Base-by-base conservation (phyloP, 2,888 invertebrate genomes). In the Homarus gammarus region DNA sequence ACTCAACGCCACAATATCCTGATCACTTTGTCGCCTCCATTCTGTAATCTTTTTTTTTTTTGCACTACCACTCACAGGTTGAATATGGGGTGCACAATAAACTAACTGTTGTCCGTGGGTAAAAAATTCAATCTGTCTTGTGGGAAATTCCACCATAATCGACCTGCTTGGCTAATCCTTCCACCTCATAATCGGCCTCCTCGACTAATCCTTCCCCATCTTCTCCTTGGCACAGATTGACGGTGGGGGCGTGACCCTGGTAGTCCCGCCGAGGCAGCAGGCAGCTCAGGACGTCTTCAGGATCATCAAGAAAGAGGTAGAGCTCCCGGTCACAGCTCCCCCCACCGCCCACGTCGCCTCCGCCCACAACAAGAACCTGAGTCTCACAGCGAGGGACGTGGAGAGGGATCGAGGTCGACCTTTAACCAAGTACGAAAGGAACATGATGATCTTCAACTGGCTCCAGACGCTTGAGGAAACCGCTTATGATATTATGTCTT, bases 401-500 rank as follows among this genome's bases (percentile, higher is more conserved):
- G 97, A 97, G 93, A 94, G 97, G 84, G 97, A 97, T 93, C 95
- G 97, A 0, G 97, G 97, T 0, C 96, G 97, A 90, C 97, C 97
- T 0, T 95, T 97, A 18, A 96, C 97, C n/a, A 97, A 97, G 93
- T 97, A 97, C 94, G 97, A 97, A 93, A 94, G 97, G n/a, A 98
- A 98, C 94, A 97, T 98, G 96, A 97, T 98, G 96, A 98, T 98
- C 89, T 98, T 98, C 94, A 98, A 98, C 94, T 98, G 98, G 98
- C 95, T 98, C 0, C 97, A 98, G 93, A 97, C 97, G 1, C 95
- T 98, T 33, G 97, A 97, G 68, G 92, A 88, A 51, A 88, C 88
- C n/a, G 87, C 89, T 18, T 90, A 88, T 36, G 91, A 91, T 33
- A 81, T 89, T 18, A 79, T 84, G 84, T 84, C 89, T n/a, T 89